phyloP scores from a whole-genome alignment of 2,113 vertebrate species.

The Aldabrachelys gigantea region DNA sequence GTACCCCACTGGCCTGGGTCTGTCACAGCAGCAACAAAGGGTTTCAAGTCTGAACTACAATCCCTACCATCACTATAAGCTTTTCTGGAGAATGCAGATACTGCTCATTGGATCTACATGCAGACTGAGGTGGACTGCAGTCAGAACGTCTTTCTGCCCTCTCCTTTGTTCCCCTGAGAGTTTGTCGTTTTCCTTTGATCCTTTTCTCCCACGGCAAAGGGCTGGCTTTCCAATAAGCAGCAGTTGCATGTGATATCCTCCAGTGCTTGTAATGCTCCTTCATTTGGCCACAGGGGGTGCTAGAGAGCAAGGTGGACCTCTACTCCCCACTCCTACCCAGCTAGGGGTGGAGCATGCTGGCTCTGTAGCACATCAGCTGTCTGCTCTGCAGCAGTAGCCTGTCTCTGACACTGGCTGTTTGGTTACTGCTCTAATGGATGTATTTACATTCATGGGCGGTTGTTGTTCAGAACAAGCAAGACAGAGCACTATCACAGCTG shows the following conservation, averaged over 20 bases:
- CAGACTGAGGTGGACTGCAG: background rate
- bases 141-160: background rate
- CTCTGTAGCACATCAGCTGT: rapidly evolving
- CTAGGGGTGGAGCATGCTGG: no score
- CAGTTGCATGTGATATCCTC: background rate
- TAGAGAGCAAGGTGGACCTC: background rate
- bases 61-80: background rate
- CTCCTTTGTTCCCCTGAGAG: rapidly evolving
- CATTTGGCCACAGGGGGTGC: background rate
- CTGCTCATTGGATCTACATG: background rate
- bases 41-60: background rate
- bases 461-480: background rate
- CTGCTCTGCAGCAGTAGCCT: background rate
- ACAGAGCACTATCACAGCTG: rapidly evolving
- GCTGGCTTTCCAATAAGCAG: no score
- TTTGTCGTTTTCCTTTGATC: rapidly evolving
- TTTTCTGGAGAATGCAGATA: background rate
- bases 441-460: background rate
- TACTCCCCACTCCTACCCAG: background rate
- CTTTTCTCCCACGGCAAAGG: no score
- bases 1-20: no score
- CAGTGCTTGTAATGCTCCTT: background rate
- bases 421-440: background rate
- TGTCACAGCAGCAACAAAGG: background rate
- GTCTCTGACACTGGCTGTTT: background rate